Conservation (phyloP, 1,140 invertebrate genomes). For the Zeugodacus cucurbitae region DNA sequence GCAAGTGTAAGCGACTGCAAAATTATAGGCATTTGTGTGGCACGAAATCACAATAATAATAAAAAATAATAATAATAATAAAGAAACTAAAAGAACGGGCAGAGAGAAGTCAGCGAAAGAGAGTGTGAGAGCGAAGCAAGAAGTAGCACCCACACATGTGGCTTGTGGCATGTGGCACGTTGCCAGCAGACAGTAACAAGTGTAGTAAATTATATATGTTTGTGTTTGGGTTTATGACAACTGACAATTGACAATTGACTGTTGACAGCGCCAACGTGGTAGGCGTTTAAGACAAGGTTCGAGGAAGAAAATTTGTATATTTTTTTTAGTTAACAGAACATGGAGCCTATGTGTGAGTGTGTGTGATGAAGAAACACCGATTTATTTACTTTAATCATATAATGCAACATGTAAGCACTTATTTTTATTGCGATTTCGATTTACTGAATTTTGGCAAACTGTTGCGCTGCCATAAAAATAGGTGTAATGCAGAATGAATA, state of each 20-base stretch:
- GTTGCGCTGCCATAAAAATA: not conserved
- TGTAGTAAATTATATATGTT: not conserved
- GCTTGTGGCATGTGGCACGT: not conserved
- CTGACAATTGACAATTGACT: not conserved
- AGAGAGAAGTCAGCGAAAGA: not conserved
- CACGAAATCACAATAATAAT: not conserved
- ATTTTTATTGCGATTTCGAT: not conserved
- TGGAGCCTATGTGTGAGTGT: not conserved
- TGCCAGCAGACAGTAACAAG: not conserved
- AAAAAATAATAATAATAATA: not conserved
- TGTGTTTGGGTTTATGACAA: not conserved
- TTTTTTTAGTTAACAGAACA: not conserved
- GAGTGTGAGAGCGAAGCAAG: not conserved
- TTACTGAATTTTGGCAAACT: not conserved
- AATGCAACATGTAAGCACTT: not conserved
- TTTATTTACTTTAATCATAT: not conserved
- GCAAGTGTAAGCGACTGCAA: not conserved
- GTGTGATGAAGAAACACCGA: not conserved
- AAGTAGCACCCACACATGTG: not conserved
- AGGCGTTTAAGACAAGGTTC: not conserved
- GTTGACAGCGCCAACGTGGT: not conserved
- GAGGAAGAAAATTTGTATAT: no score
- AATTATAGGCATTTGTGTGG: not conserved
- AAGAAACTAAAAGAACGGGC: not conserved
- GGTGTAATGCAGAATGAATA: no score